phyloP scores from a whole-genome alignment of 2,888 invertebrate species.

The Agonopterix subpropinquella region DNA sequence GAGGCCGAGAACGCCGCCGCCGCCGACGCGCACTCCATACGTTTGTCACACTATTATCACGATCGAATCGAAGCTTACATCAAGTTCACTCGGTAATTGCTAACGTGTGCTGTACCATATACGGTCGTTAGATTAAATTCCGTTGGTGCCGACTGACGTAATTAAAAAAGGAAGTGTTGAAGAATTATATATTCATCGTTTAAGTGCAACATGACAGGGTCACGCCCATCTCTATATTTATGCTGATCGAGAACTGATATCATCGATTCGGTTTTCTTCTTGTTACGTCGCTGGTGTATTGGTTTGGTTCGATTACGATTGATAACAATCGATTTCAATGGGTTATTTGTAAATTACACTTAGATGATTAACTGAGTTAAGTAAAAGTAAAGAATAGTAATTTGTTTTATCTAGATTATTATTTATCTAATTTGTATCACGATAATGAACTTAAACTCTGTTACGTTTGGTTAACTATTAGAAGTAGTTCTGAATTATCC shows the following conservation, averaged over 20 bases:
- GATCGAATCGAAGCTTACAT: slow-evolving; percentile 32
- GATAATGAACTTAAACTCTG: too few relatives aligned
- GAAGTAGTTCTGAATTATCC: too few relatives aligned
- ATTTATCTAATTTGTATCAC: too few relatives aligned
- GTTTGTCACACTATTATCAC: slow-evolving; percentile 64
- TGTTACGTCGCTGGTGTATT: slow-evolving; percentile 23
- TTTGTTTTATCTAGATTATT: not conserved
- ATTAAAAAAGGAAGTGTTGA: slow-evolving; percentile 28
- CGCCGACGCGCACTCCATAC: slow-evolving; percentile 44
- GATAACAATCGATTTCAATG: slow-evolving; percentile 22
- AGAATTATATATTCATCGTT: slow-evolving; percentile 41
- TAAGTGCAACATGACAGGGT: slow-evolving; percentile 48
- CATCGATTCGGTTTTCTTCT: slow-evolving; percentile 25
- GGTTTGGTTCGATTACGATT: slow-evolving; percentile 25
- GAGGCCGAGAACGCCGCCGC: slow-evolving; percentile 42
- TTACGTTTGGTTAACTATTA: too few relatives aligned
- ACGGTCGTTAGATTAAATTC: slow-evolving; percentile 14
- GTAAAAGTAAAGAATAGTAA: not conserved
- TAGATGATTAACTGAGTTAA: not conserved
- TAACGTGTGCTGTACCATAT: slow-evolving; percentile 28
- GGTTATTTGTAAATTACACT: slow-evolving; percentile 14
- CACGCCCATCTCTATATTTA: slow-evolving; percentile 61
- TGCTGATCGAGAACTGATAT: slow-evolving; percentile 50
- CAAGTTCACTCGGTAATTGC: slow-evolving; percentile 38
- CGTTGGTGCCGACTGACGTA: slow-evolving; percentile 17